phyloP scores from a whole-genome alignment of 2,113 vertebrate species.

The Gymnarchus niloticus region DNA sequence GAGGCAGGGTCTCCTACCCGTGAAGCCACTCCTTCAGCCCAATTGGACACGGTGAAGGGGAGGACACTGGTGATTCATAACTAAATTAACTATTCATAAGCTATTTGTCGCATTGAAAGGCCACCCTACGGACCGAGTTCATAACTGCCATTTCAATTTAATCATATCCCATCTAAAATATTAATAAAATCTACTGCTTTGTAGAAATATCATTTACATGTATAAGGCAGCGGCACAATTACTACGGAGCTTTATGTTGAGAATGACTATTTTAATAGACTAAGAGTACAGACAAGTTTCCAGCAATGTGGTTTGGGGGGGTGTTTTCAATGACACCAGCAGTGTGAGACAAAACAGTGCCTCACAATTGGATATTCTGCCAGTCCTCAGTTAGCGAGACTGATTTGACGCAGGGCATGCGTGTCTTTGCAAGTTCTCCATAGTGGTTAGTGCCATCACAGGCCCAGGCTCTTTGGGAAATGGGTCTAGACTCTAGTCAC shows the following conservation, averaged over 20 bases:
- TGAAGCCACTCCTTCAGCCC: not conserved
- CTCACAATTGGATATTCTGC: not conserved
- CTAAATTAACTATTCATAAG: constrained; percentile 9
- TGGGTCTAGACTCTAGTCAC: not conserved
- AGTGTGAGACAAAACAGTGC: not conserved
- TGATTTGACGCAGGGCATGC: not conserved
- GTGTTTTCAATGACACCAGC: not conserved
- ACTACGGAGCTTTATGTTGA: not conserved
- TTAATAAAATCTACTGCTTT: not conserved
- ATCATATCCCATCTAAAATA: not conserved
- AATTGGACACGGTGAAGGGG: not conserved
- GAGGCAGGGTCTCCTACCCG: not conserved
- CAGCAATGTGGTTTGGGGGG: not conserved
- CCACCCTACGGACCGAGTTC: not conserved
- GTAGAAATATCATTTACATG: not conserved
- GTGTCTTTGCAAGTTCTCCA: not conserved
- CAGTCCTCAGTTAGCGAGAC: not conserved
- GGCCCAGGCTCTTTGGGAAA: not conserved
- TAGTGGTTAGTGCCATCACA: not conserved
- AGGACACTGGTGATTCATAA: not conserved
- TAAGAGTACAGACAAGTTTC: not conserved
- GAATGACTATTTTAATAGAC: not conserved
- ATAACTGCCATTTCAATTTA: not conserved
- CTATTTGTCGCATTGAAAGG: not conserved
- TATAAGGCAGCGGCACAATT: not conserved